Conservation (phyloP, 2,113 vertebrate genomes). For the Morone chrysops region DNA sequence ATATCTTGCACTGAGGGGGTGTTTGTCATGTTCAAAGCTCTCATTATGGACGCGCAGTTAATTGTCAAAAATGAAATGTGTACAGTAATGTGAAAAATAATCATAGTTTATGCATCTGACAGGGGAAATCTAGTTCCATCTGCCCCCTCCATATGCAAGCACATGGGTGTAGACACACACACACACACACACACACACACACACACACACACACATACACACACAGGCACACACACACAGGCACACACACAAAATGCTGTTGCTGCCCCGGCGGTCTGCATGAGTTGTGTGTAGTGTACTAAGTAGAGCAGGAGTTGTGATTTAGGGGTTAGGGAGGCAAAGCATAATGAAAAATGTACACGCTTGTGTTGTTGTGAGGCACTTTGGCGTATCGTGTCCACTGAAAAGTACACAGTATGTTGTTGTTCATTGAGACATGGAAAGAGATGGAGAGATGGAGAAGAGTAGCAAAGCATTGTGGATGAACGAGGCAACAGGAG, state of each 20-base stretch:
- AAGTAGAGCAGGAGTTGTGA: neutral
- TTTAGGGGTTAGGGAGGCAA: conserved; percentile 20
- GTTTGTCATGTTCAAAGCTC: conserved; percentile 20
- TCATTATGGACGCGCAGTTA: conserved; percentile 7
- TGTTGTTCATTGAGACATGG: neutral
- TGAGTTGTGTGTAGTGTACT: conserved; percentile 7
- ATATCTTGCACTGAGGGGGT: neutral
- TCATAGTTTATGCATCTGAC: conserved; percentile 10
- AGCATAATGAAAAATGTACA: conserved; percentile 1
- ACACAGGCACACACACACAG: neutral
- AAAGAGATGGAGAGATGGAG: neutral
- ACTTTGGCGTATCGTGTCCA: neutral
- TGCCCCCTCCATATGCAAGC: conserved; percentile 5
- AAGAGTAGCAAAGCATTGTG: neutral
- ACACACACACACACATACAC: neutral
- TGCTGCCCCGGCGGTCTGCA: neutral
- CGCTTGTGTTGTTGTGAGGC: neutral
- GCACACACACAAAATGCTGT: neutral
- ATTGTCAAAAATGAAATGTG: conserved; percentile 28
- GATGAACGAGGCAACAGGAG: neutral
- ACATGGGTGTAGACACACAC: neutral
- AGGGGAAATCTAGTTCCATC: conserved; percentile 11
- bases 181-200: neutral
- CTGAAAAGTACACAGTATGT: neutral
- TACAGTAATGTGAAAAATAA: conserved; percentile 25